Evolutionary conservation across 2,113 vertebrate genomes (phyloP), one percentile per base, ranked within the genome.

Genomic region (Prunella fulvescens): DNA sequence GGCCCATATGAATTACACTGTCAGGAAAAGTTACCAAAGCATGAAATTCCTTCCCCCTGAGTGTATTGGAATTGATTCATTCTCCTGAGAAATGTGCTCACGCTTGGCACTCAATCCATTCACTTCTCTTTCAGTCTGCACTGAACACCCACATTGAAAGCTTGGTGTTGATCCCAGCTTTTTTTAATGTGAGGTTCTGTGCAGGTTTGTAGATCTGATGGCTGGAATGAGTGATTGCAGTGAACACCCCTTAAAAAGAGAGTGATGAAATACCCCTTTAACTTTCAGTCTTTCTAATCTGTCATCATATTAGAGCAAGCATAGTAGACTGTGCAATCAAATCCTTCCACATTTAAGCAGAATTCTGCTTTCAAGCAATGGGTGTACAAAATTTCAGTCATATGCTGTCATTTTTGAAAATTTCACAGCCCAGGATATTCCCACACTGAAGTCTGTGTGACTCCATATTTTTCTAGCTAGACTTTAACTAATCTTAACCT

Each of bases 1-100:
- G 42, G 19, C 20, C 51, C 14, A 0, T 79, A 67, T 81, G 70
- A 96, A 95, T 96, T 61, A 91, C 69, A 72, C 14, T 22, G 50
- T 91, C 94, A 92, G 84, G 86, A 78, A 35, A 90, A 81, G 81
- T 76, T 93, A 94, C 31, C 92, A 76, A 96, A 83, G 74, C 92
- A 26, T 91, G 92, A 95, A 92, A 96, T 90, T 94, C 72, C 72
- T 88, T 92, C 72, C 26, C 48, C 58, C 76, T 13, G 51, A 51
- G 29, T 62, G 17, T 72, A 79, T 88, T 88, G 93, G 80, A 92
- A 94, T 82, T 61, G 72, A 96, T 92, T 85, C 47, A 76, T 73
- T 91, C 77, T 66, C 60, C 44, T 69, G 71, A 70, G 81, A 69
- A 86, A 93, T 48, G 42, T 83, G 60, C 62, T 86, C 60, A 10